Base-by-base conservation (phyloP, 2,113 vertebrate genomes). In the Brienomyrus longianalis region DNA sequence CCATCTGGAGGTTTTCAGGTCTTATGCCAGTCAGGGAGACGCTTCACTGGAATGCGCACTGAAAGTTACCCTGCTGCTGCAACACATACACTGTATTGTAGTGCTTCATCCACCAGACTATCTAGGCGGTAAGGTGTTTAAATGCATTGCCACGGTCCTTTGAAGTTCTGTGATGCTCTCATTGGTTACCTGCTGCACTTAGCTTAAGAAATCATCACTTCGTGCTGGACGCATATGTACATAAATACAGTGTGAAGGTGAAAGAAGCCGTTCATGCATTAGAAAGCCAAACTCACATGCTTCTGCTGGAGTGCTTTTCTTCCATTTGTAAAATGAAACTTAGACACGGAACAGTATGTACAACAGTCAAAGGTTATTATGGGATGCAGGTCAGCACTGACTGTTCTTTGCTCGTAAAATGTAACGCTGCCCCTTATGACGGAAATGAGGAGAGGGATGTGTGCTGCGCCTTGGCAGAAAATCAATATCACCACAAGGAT, bases 401-500 rank as follows among this genome's bases (percentile, higher is more conserved):
- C 31, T 39, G 86, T 56, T 59, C 86, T 87, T 43, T 62, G 52
- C 35, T 43, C 35, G 62, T 87, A 31, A 56, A 59, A 87, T 19
- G 86, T 87, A 87, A 87, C 43, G 23, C 17, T 88, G 77, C 51
- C 27, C 83, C 84, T 90, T 74, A 7, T 83, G 83, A 59, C 48
- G 17, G 84, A 89, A 87, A 87, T 4, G 17, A 39, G 52, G 88
- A 89, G 70, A 87, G 86, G 84, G 21, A 85, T 47, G 45, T 66
- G 45, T 27, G 83, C 83, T 27, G 70, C 10, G 48, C 39, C 39
- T 9, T 87, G 91, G 80, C 90, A 83, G 84, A 80, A 89, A 91
- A 89, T 90, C 91, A 48, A 91, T 90, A 90, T 31, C n/a, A 43
- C 50, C 10, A 21, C 74, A 87, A 87, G 88, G 83, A 59, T 74